Conservation (phyloP, 2,797 vertebrate genomes). For the Sebastes hopkinsi region DNA sequence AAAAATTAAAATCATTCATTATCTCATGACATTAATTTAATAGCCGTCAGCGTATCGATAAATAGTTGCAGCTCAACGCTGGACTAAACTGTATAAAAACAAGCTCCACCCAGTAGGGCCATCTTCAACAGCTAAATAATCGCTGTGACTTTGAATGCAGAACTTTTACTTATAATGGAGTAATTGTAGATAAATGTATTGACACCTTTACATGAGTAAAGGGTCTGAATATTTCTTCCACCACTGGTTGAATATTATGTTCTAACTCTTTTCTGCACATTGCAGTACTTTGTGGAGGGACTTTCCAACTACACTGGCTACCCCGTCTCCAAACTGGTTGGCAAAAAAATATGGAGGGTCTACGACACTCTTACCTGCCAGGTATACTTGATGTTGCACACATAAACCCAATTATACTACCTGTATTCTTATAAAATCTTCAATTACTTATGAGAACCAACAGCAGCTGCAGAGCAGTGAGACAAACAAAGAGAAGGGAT, state of each 20-base stretch:
- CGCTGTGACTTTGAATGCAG: neutral
- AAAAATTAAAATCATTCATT: too few relatives aligned
- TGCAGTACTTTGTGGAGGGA: conserved; percentile 84
- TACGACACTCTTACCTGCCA: conserved; percentile 90
- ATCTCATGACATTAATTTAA: too few relatives aligned
- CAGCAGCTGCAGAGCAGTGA: conserved; percentile 20
- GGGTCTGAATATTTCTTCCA: neutral
- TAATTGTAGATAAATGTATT: neutral
- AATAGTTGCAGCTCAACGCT: too few relatives aligned
- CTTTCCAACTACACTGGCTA: conserved; percentile 86
- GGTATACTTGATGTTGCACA: conserved; percentile 72
- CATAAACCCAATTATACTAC: neutral
- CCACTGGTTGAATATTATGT: neutral
- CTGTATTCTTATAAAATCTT: conserved; percentile 1
- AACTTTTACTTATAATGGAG: neutral
- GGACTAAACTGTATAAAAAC: neutral
- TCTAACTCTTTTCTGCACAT: neutral
- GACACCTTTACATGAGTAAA: neutral
- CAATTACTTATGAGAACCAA: neutral
- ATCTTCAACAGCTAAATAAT: neutral
- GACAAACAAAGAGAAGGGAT: conserved; percentile 12
- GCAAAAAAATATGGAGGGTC: conserved; percentile 85
- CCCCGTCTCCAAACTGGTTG: conserved; percentile 76
- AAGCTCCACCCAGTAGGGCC: neutral
- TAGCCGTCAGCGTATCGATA: too few relatives aligned